These are phyloP conservation scores for Taurulus bubalis DNA, from an alignment of 2,113 vertebrate genomes.

Conservation along the genomic window DNA sequence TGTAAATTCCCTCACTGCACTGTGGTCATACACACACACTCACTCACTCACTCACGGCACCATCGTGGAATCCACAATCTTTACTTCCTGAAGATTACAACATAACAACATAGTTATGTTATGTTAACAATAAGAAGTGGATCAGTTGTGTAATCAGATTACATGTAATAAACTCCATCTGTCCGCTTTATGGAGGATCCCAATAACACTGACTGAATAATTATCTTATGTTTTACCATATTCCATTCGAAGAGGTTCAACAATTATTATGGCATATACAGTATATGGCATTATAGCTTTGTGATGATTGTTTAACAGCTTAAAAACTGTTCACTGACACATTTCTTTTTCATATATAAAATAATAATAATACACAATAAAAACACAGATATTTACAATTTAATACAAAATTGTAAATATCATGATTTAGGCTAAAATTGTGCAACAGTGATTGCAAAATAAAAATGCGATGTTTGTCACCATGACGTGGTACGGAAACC, in stretches of 20 bases:
- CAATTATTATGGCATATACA: not conserved
- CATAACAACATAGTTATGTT: no score
- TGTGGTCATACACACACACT: rapidly evolving
- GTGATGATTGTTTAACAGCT: not conserved
- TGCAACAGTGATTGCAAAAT: slow-evolving; percentile 26
- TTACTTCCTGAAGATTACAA: slow-evolving; percentile 13
- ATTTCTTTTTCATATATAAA: not conserved
- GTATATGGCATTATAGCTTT: not conserved
- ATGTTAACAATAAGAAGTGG: not conserved
- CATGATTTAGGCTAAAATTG: slow-evolving; percentile 20
- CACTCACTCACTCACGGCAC: not conserved
- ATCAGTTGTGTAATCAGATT: slow-evolving; percentile 17
- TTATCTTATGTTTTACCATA: not conserved
- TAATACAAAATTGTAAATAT: slow-evolving; percentile 6
- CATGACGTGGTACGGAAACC: not conserved
- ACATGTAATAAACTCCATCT: slow-evolving; percentile 17
- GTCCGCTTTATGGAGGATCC: not conserved
- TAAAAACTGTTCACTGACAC: not conserved
- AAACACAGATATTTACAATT: slow-evolving; percentile 31
- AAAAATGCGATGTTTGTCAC: not conserved
- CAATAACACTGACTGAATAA: not conserved
- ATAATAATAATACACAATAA: not conserved
- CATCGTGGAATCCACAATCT: slow-evolving; percentile 22
- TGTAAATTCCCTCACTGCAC: not conserved
- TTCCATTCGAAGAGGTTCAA: not conserved